Base-by-base conservation (phyloP, 2,797 vertebrate species). In the Pelobates cultripes region DNA sequence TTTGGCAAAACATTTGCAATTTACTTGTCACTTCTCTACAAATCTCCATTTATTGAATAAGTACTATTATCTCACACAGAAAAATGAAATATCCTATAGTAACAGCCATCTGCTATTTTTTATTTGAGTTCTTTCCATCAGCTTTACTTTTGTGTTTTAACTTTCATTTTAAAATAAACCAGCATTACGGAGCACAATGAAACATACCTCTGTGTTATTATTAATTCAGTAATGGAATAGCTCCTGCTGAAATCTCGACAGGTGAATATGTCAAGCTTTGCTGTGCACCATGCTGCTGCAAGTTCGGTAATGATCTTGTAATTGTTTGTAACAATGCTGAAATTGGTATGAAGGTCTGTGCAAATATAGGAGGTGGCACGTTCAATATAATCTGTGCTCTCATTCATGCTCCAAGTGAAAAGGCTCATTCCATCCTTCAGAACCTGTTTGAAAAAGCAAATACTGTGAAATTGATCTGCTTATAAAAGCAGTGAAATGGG, bases 371-470 rank as follows among this genome's bases (percentile, higher is more conserved):
- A 76, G 40, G 73, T 76, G 10, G 80, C 68, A 10, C 79, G 77
- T 42, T 85, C 80, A 40, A 64, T 63, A 53, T 82, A 85, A 67
- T 85, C 84, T 41, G 69, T 55, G 53, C 76, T 85, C 43, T 83
- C 80, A n/a, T 79, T 80, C 73, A 79, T 85, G 57, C 43, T 83
- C 84, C 84, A 85, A 15, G 80, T 83, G 73, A 79, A 83, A 44
- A 83, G 15, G 68, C 13, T 73, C 67, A 83, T 77, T 76, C 84
- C 84, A 63, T 75, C 81, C 60, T 43, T 75, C 72, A 85, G 74
- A 73, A 85, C 79, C 84, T 85, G 69, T 44, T 28, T n/a, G 53
- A 60, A 75, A 84, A 68, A 63, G 15, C 42, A 80, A 73, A 47
- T 17, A 44, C 60, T 55, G 43, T 72, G 43, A 81, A 80, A 73